Base-by-base conservation (phyloP, 2,888 invertebrate genomes). In the Chrysina gloriosa region DNA sequence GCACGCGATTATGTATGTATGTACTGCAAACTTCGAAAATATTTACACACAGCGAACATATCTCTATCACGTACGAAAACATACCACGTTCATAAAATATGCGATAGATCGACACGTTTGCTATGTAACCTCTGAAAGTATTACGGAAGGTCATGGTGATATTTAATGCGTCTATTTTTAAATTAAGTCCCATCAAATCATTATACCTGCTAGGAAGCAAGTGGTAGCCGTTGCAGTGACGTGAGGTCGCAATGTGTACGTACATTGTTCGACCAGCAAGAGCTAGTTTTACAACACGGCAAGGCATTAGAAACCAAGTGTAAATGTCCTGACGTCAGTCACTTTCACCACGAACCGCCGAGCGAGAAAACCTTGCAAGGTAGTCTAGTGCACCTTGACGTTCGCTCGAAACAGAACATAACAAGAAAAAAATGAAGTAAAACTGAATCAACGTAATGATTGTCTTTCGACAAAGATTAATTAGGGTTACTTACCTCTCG, bases 351-450 rank as follows among this genome's bases (percentile, higher is more conserved):
- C 67, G 63, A 54, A 63, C 47, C 48, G 67, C 61, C 61, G 63
- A 67, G 42, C 66, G 65, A 39, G 52, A 69, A 67, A 72, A 70
- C 70, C 71, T 71, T 70, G 73, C 73, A 73, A 73, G 73, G 73
- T 70, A 73, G 71, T 67, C 69, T 54, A 68, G 70, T 67, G 67
- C 48, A 63, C 67, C 67, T 67, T 67, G 67, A 56, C 31, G 56
- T 45, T 42, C 66, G 47, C 29, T 11, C 34, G 36, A n/a, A 56
- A 50, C 27, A 34, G 23, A 4, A 56, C 2, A 56, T 11, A 11
- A 42, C 6, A 19, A 56, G 23, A 34, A 14, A 36, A 21, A 34
- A 56, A 11, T 14, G 27, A 50, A 54, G 21, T 4, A 54, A 34
- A 54, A 54, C 6, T 14, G 42, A 58, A 39, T 58, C 39, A 39